phyloP scores from a whole-genome alignment of 2,113 vertebrate species.

The Xyrauchen texanus region DNA sequence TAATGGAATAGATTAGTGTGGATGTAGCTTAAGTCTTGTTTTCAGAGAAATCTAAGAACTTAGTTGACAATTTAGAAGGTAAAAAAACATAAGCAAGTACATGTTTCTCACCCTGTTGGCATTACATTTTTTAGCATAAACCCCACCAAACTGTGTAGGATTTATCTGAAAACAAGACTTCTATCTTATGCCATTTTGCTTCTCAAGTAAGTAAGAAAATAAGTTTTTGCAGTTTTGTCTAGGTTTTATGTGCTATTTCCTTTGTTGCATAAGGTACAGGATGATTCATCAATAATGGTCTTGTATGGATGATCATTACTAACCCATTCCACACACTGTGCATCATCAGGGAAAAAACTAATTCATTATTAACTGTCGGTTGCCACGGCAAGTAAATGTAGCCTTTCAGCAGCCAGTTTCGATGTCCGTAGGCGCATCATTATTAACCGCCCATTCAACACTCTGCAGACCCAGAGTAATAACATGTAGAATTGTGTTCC shows the following conservation, averaged over 20 bases:
- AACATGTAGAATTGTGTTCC: slow-evolving; percentile 65
- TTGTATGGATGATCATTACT: neutral
- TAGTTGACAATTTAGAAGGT: too few species aligned
- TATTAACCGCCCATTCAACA: slow-evolving; percentile 70
- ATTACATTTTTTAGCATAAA: too few species aligned
- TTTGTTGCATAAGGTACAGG: slow-evolving; percentile 15
- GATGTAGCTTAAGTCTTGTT: too few species aligned
- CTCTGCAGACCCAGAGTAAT: slow-evolving; percentile 19
- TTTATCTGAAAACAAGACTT: too few species aligned
- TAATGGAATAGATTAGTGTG: too few species aligned
- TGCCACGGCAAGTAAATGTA: slow-evolving; percentile 44
- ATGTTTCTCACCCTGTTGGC: too few species aligned
- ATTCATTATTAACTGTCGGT: slow-evolving; percentile 42
- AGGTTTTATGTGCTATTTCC: neutral
- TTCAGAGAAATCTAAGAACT: too few species aligned
- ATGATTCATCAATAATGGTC: slow-evolving; percentile 6
- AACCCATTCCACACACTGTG: slow-evolving; percentile 3
- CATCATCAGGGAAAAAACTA: neutral
- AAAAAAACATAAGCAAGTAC: too few species aligned
- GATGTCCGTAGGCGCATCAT: slow-evolving; percentile 64
- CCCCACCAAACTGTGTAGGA: too few species aligned
- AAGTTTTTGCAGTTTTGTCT: neutral
- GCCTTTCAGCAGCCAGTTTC: slow-evolving; percentile 59
- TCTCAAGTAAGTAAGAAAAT: too few species aligned
- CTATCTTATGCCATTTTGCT: too few species aligned